phyloP scores from a whole-genome alignment of 1,140 invertebrate genomes.

The Trypoxylus dichotomus region DNA sequence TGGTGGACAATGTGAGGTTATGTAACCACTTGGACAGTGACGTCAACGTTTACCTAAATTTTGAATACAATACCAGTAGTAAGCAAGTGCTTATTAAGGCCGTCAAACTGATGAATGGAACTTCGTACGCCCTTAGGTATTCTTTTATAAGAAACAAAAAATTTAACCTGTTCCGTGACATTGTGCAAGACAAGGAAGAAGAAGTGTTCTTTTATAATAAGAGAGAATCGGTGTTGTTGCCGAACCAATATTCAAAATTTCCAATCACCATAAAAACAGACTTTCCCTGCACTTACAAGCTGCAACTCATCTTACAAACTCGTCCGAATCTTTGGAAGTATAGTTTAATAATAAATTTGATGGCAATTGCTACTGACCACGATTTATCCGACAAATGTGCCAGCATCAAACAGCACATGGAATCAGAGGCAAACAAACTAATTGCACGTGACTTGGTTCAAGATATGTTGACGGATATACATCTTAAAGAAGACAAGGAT shows the following conservation, averaged over 20 bases:
- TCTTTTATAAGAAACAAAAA: not conserved
- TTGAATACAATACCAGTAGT: not conserved
- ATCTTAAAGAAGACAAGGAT: not conserved
- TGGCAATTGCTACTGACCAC: not conserved
- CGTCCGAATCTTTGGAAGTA: not conserved
- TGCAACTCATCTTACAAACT: not conserved
- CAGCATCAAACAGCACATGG: not conserved
- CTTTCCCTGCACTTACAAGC: not conserved
- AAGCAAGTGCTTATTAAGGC: not conserved
- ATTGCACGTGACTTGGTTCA: not conserved
- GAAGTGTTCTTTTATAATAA: constrained; percentile 22
- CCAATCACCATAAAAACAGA: constrained; percentile 1
- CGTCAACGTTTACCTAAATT: not conserved
- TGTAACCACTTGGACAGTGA: not conserved
- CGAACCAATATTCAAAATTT: not conserved
- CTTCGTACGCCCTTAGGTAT: constrained; percentile 2
- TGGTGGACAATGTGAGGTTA: not conserved
- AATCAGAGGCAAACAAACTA: not conserved
- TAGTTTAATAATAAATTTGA: not conserved
- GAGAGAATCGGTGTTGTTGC: not conserved
- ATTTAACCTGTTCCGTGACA: constrained; percentile 9
- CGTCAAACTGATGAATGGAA: not conserved
- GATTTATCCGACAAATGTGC: not conserved
- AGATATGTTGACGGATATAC: not conserved
- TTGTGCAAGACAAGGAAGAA: not conserved